These are phyloP conservation scores for Eospalax fontanierii DNA, from an alignment of 2,797 vertebrate genomes.

Conservation along the genomic window DNA sequence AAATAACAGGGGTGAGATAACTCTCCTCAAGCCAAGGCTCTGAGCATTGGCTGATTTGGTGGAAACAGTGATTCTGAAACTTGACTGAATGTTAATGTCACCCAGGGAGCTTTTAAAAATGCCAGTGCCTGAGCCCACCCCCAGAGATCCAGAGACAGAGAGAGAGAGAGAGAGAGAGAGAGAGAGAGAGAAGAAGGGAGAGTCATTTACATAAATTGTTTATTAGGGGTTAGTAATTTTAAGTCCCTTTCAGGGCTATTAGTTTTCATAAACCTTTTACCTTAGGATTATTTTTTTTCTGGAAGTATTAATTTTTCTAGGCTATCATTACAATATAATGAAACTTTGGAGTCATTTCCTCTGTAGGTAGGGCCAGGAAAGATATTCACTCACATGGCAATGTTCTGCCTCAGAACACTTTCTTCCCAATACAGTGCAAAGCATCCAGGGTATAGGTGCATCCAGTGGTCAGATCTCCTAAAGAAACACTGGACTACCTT, in stretches of 20 bases:
- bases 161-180: not conserved
- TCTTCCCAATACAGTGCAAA: not conserved
- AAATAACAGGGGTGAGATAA: not conserved
- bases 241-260: constrained; percentile 13
- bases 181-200: not conserved
- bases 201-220: not conserved
- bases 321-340: not conserved
- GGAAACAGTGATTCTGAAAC: constrained; percentile 1
- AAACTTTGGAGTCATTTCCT: not conserved
- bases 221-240: constrained; percentile 38
- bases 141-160: not conserved
- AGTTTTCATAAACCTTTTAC: constrained; percentile 38
- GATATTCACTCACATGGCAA: not conserved
- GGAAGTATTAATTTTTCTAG: constrained; percentile 27
- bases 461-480: not conserved
- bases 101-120: constrained; percentile 17
- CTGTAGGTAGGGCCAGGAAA: not conserved
- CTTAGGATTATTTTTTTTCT: not conserved
- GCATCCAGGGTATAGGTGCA: not conserved
- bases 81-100: constrained; percentile 10
- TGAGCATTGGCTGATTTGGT: constrained; percentile 12
- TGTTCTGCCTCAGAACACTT: not conserved
- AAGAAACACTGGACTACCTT: not conserved
- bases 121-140: not conserved
- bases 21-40: not conserved